Evolutionary conservation across 2,113 vertebrate genomes (phyloP).

Genomic region (Platichthys stellatus): DNA sequence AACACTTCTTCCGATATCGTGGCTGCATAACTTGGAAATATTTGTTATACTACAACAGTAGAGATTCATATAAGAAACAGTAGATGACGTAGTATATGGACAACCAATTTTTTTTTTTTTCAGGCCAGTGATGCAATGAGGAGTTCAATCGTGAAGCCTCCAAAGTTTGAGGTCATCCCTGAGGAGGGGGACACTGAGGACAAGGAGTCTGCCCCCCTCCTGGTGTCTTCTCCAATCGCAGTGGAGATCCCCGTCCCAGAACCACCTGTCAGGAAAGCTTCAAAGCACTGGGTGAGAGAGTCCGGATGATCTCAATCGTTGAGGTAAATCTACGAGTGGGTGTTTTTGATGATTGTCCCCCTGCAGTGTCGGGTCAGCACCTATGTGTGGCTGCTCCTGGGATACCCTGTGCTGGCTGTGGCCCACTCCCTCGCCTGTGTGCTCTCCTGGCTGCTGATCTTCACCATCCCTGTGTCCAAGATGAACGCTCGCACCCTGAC

Average conservation of each 20-base stretch:
- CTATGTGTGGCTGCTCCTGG: conserved; percentile 80
- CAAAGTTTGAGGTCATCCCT: conserved; percentile 39
- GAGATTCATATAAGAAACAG: too few relatives aligned
- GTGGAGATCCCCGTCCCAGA: conserved; percentile 51
- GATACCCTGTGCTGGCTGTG: conserved; percentile 77
- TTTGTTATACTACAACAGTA: too few relatives aligned
- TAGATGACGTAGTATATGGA: neutral
- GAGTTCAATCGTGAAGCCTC: conserved; percentile 54
- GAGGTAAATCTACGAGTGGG: too few relatives aligned
- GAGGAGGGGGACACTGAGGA: conserved; percentile 55
- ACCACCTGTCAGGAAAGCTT: neutral
- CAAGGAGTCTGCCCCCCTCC: conserved; percentile 72
- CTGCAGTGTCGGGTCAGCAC: conserved; percentile 71
- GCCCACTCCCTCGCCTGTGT: conserved; percentile 82
- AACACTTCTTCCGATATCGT: neutral
- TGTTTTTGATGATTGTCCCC: neutral
- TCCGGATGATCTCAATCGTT: neutral
- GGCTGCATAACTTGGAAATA: too few relatives aligned
- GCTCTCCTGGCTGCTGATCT: conserved; percentile 82
- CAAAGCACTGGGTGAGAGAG: conserved; percentile 57
- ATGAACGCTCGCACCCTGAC: conserved; percentile 76
- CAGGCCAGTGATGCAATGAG: conserved; percentile 57
- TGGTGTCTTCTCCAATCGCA: conserved; percentile 54
- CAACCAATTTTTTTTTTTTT: conserved; percentile 5
- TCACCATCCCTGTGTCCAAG: conserved; percentile 85